phyloP scores from a whole-genome alignment of 2,888 invertebrate species.

The Pheosia gnoma region DNA sequence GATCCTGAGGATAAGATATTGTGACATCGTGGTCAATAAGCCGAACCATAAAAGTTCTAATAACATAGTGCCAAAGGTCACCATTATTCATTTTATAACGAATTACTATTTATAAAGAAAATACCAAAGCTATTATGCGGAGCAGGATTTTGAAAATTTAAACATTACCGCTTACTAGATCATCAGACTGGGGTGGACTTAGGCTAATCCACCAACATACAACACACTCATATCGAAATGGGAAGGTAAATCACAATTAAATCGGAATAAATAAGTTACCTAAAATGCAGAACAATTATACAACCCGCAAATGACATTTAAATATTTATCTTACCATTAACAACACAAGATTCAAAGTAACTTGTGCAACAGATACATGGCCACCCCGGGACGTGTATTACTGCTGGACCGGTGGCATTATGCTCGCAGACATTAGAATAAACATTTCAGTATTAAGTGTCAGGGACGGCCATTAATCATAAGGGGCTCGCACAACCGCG shows the following conservation, averaged over 20 bases:
- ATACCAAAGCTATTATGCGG: no score
- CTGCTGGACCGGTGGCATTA: slow-evolving; percentile 7
- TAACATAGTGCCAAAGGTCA: no score
- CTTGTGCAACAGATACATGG: neutral
- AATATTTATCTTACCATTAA: neutral
- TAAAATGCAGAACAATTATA: neutral
- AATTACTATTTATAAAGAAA: no score
- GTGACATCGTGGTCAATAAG: no score
- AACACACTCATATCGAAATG: neutral
- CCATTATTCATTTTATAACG: no score
- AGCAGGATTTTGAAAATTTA: no score
- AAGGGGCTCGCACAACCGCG: slow-evolving; percentile 33
- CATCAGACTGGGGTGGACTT: no score
- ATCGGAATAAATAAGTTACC: neutral
- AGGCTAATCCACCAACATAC: no score
- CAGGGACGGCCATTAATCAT: slow-evolving; percentile 50
- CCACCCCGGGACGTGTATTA: neutral
- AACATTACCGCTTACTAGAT: no score
- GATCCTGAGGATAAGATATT: no score
- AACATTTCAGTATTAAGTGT: slow-evolving; percentile 43
- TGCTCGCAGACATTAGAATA: slow-evolving; percentile 34
- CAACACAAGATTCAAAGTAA: neutral
- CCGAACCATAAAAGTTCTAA: no score
- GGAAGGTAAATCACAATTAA: neutral
- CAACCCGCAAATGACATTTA: neutral